Evolutionary conservation across 2,113 vertebrate species (phyloP).

Genomic region (Megaceryle torquata): DNA sequence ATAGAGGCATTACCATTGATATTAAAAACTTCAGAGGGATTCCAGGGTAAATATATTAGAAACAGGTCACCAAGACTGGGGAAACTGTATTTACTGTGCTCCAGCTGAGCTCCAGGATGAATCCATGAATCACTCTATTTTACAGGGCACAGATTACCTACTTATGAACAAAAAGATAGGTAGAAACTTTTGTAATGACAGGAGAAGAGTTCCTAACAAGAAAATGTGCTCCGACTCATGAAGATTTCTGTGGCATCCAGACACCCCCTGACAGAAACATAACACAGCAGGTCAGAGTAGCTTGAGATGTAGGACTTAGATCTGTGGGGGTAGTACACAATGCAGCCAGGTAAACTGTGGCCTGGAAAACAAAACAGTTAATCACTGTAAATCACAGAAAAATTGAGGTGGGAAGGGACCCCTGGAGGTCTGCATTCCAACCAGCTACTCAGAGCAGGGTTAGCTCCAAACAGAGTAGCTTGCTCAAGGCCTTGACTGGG

Average conservation of each 20-base stretch:
- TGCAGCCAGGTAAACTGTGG: background rate
- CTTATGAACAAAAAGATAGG: background rate
- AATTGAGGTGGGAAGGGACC: background rate
- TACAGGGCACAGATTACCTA: background rate
- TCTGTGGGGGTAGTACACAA: background rate
- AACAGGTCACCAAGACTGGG: background rate
- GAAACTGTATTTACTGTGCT: background rate
- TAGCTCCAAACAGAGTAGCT: background rate
- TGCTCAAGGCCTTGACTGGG: background rate
- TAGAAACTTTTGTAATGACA: background rate
- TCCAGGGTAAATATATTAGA: background rate
- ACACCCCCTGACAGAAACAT: background rate
- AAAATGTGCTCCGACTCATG: background rate
- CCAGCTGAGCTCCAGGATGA: background rate
- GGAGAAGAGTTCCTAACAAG: background rate
- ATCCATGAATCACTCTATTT: background rate
- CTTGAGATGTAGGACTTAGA: background rate
- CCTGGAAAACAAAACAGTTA: background rate
- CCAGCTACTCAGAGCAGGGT: background rate
- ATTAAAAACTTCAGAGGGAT: background rate
- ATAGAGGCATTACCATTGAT: background rate
- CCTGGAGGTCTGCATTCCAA: background rate
- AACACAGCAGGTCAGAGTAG: background rate
- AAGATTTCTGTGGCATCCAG: background rate
- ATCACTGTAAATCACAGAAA: background rate